These are phyloP conservation scores for Ladona fulva DNA, from an alignment of 1,140 invertebrate genomes.

Conservation along the genomic window DNA sequence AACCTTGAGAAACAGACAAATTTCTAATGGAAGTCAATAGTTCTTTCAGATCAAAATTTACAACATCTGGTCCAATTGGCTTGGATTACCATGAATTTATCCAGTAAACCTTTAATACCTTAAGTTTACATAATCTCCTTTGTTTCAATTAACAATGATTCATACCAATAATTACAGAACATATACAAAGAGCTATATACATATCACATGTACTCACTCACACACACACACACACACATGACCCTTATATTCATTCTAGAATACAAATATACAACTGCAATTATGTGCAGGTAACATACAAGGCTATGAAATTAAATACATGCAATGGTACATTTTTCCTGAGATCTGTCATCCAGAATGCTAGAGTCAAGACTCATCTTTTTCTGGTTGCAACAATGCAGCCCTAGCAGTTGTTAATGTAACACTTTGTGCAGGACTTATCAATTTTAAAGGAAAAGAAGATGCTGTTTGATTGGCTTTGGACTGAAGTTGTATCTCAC, in stretches of 20 bases:
- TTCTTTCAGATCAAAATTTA: too few species aligned
- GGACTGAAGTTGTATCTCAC: background rate
- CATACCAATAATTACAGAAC: too few species aligned
- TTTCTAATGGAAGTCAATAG: too few species aligned
- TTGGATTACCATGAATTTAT: too few species aligned
- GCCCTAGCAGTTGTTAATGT: background rate
- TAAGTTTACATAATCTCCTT: too few species aligned
- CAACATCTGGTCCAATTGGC: too few species aligned
- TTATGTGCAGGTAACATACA: background rate
- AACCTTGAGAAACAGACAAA: too few species aligned
- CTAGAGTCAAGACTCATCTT: background rate
- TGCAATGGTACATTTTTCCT: background rate
- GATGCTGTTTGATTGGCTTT: background rate
- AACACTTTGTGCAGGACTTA: background rate
- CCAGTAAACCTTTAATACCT: too few species aligned
- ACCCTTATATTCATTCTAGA: background rate
- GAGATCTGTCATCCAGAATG: background rate
- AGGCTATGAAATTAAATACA: background rate
- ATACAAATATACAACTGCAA: background rate
- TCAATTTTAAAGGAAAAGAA: background rate
- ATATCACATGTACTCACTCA: too few species aligned
- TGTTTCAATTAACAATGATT: too few species aligned
- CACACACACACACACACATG: background rate
- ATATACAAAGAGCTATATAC: too few species aligned
- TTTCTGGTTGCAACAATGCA: background rate